A percentile compares a stretch with the other conserved stretches of the same genome.
Conservation (phyloP, 2,888 invertebrate genomes). For the Allacma fusca region DNA sequence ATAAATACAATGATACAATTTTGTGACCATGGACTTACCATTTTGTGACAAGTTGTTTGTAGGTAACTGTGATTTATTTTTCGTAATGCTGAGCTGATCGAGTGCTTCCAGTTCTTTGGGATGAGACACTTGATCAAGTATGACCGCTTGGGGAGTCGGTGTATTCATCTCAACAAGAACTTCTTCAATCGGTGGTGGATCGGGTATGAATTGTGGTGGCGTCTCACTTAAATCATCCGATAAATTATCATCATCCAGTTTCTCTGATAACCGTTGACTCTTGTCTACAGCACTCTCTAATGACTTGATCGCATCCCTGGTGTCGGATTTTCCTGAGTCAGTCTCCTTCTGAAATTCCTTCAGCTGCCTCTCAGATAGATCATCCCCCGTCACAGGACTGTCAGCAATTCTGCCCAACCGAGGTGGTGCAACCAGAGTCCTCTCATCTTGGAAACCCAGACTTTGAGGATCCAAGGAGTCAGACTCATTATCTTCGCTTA, state of each 20-base stretch:
- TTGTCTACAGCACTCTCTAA: neutral
- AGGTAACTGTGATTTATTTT: neutral
- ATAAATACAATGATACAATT: too few species aligned
- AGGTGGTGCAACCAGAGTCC: neutral
- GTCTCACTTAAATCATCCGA: constrained; percentile 53
- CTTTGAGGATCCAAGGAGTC: neutral
- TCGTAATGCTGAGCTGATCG: neutral
- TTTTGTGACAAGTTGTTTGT: neutral
- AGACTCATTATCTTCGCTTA: neutral
- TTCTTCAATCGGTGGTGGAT: constrained; percentile 52
- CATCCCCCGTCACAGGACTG: neutral
- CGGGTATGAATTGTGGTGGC: constrained; percentile 60
- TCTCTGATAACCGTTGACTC: neutral
- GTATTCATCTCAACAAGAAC: neutral
- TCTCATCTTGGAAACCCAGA: neutral
- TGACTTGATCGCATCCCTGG: neutral
- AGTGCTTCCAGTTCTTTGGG: neutral
- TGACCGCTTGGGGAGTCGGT: neutral
- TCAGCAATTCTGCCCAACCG: neutral
- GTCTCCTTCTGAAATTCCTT: constrained; percentile 11
- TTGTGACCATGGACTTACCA: too few species aligned
- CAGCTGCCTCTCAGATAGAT: neutral
- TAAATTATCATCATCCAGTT: constrained; percentile 18
- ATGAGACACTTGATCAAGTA: neutral
- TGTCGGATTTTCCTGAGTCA: neutral